These are phyloP conservation scores for Tenodera sinensis DNA, from an alignment of 2,888 invertebrate genomes.

Conservation along the genomic window DNA sequence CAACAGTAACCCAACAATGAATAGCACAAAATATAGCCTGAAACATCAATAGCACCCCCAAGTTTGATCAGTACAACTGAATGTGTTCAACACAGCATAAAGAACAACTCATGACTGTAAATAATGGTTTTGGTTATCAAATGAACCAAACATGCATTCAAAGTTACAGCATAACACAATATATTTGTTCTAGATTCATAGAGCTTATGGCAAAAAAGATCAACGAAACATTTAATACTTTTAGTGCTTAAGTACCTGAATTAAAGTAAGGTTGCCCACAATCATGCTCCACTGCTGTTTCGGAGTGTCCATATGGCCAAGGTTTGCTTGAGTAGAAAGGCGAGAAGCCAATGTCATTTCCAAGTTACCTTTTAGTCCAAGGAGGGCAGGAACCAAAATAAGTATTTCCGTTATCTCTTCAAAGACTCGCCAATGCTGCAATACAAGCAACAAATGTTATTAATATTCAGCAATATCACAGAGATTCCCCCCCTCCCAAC, in stretches of 20 bases:
- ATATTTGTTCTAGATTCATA: background rate
- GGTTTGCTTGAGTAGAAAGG: slow-evolving; percentile 82
- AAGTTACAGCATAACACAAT: background rate
- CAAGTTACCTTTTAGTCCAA: slow-evolving; percentile 89
- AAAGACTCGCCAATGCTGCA: slow-evolving; percentile 71
- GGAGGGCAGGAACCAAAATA: slow-evolving; percentile 78
- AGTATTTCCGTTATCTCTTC: slow-evolving; percentile 65
- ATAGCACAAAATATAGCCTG: no score
- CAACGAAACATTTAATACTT: background rate
- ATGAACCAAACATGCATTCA: background rate
- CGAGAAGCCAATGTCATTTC: slow-evolving; percentile 94
- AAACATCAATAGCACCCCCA: no score
- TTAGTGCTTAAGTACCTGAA: slow-evolving; percentile 54
- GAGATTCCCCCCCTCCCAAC: no score
- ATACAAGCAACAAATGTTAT: background rate
- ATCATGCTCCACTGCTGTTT: slow-evolving; percentile 64
- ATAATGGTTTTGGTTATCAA: background rate
- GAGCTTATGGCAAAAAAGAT: background rate
- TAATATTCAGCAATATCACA: no score
- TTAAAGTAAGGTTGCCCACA: slow-evolving; percentile 68
- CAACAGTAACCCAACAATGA: no score
- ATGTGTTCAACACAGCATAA: background rate
- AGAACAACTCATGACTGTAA: background rate
- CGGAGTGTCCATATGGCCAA: slow-evolving; percentile 69
- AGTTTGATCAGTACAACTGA: background rate